Conservation (phyloP, 2,113 vertebrate species). For the Nanorana parkeri region DNA sequence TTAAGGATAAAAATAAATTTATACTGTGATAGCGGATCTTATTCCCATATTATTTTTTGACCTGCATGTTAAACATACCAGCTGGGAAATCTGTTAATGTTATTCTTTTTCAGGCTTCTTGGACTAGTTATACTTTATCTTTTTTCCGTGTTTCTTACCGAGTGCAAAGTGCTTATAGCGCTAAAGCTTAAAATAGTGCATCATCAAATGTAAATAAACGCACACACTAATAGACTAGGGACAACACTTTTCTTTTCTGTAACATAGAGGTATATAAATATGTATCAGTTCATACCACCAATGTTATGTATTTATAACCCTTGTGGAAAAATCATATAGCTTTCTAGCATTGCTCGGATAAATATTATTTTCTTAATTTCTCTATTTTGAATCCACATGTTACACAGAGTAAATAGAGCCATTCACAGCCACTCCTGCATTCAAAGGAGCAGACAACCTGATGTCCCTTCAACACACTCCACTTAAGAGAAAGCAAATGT, state of each 20-base stretch:
- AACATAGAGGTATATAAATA: slow-evolving; percentile 27
- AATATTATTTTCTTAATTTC: no score
- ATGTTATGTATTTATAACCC: no score
- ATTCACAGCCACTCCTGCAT: no score
- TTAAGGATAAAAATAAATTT: slow-evolving; percentile 56
- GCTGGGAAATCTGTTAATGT: slow-evolving; percentile 36
- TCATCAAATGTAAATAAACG: slow-evolving; percentile 5
- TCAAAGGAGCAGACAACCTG: no score
- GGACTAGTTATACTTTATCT: neutral
- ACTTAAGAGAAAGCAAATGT: no score
- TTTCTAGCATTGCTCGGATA: neutral
- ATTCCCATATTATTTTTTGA: slow-evolving; percentile 56
- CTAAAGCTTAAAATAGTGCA: neutral
- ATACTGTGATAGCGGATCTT: slow-evolving; percentile 41
- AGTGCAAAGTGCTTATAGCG: slow-evolving; percentile 30
- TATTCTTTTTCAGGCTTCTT: slow-evolving; percentile 46
- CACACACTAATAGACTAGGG: neutral
- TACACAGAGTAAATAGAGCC: no score
- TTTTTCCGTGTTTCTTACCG: slow-evolving; percentile 21
- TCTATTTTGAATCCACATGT: no score
- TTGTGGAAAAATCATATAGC: neutral
- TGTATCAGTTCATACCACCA: slow-evolving; percentile 13
- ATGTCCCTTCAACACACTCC: no score
- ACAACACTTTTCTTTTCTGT: neutral
- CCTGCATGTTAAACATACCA: slow-evolving; percentile 56